Conservation (phyloP, 2,888 invertebrate species). For the Pachliopta kotzebuea region DNA sequence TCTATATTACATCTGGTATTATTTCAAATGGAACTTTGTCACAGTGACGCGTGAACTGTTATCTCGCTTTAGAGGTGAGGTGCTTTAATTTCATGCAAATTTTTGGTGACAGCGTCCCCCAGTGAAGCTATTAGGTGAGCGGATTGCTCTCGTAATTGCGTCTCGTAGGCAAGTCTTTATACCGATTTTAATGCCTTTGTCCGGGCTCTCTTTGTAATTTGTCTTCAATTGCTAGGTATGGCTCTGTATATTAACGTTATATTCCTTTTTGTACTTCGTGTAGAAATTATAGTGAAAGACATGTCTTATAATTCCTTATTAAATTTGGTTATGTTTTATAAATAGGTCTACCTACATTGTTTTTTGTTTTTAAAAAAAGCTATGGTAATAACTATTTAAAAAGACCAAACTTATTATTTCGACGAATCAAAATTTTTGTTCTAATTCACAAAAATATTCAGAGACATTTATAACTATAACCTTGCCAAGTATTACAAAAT, state of each 20-base stretch:
- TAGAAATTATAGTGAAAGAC: background rate
- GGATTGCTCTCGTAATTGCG: slow-evolving; percentile 74
- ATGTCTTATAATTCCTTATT: background rate
- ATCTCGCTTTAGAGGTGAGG: slow-evolving; percentile 46
- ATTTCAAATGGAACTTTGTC: slow-evolving; percentile 50
- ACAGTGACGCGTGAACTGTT: slow-evolving; percentile 34
- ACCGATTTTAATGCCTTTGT: slow-evolving; percentile 54
- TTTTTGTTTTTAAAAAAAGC: background rate
- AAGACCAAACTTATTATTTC: too few species aligned
- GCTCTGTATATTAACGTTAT: background rate
- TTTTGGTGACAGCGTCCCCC: slow-evolving; percentile 70
- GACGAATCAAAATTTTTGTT: too few species aligned
- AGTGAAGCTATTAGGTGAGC: slow-evolving; percentile 69
- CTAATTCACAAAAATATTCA: too few species aligned
- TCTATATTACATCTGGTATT: slow-evolving; percentile 35
- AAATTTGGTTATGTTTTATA: background rate
- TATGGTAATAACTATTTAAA: background rate
- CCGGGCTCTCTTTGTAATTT: slow-evolving; percentile 60
- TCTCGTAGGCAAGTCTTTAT: slow-evolving; percentile 76
- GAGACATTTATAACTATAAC: too few species aligned
- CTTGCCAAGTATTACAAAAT: too few species aligned
- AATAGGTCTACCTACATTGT: background rate
- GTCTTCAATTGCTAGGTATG: slow-evolving; percentile 44
- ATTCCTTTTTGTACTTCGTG: slow-evolving; percentile 4
- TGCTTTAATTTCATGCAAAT: slow-evolving; percentile 59